Evolutionary conservation across 2,888 invertebrate genomes (phyloP), one percentile per base, ranked within the genome.

Genomic region (Sinodicranocentrus sp.): DNA sequence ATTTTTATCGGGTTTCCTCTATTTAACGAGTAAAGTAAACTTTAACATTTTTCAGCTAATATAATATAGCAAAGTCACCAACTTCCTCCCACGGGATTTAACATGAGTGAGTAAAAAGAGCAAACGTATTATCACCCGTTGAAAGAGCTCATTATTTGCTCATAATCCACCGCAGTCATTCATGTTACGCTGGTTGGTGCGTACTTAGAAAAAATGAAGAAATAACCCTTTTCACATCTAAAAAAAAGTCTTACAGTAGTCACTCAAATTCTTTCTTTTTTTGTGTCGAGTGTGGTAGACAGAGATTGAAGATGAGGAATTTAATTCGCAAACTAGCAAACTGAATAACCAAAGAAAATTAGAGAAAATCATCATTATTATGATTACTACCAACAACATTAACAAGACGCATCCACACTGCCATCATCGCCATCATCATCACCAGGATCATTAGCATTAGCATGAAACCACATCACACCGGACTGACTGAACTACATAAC

Each of bases 341-440:
- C 52, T 70, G 54, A 70, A 39, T 43, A 70, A 59, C 59, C 72
- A 72, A 72, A 59, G 59, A 72, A 72, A 72, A 59, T 72, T 59
- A 39, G 43, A 43, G 72, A 72, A 68, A 70, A 72, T 72, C 59
- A 43, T 72, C 72, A 72, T 59, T 72, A 59, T 57, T 10, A 23
- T 54, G 21, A 59, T 33, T 33, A 72, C 15, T 25, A 72, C 33
- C 70, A 72, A 33, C 10, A 71, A 25, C 61, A 44, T 59, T 59
- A 72, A 61, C 72, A 72, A 61, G 61, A 72, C 13, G 6, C 39
- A 59, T 72, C 43, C 33, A 28, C 28, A 26, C 33, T 19, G 28
- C 54, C 28, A 70, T 28, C 54, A 54, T 33, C 43, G 25, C 25
- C 23, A 57, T n/a, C 52, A 17, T 72, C 43, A 72, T 72, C 43